Evolutionary conservation across 2,113 vertebrate species (phyloP).

Genomic region (Psilopogon haemacephalus): DNA sequence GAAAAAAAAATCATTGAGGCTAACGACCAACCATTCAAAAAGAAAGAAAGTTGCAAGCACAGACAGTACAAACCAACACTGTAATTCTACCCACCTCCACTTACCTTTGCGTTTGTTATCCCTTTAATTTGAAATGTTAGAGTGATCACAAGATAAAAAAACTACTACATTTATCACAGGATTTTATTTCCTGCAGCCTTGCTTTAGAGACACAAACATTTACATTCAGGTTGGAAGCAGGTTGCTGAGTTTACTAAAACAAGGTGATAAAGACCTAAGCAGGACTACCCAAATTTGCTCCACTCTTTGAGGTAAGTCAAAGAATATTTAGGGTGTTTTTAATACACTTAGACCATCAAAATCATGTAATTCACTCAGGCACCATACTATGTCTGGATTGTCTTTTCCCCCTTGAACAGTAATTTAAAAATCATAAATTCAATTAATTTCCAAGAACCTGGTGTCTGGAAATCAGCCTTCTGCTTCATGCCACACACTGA

Average conservation of each 20-base stretch:
- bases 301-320: not conserved
- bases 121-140: conserved; percentile 63
- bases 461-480: not conserved
- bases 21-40: not conserved
- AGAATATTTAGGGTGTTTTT: not conserved
- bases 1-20: not conserved
- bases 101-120: conserved; percentile 73
- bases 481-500: not conserved
- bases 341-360: not conserved
- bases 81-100: conserved; percentile 47
- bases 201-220: not conserved
- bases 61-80: not conserved
- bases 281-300: not conserved
- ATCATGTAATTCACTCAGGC: not conserved
- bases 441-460: not conserved
- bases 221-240: not conserved
- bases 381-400: not conserved
- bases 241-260: not conserved
- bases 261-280: not conserved
- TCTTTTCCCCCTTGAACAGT: not conserved
- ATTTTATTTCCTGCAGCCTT: conserved; percentile 44
- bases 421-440: not conserved
- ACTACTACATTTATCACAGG: conserved; percentile 24
- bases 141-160: conserved; percentile 42
- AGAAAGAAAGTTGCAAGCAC: not conserved